Percentiles rank a stretch among this genome's conserved stretches.
These are phyloP conservation scores for Saturnia pavonia DNA, from an alignment of 2,888 invertebrate species.

Conservation along the genomic window DNA sequence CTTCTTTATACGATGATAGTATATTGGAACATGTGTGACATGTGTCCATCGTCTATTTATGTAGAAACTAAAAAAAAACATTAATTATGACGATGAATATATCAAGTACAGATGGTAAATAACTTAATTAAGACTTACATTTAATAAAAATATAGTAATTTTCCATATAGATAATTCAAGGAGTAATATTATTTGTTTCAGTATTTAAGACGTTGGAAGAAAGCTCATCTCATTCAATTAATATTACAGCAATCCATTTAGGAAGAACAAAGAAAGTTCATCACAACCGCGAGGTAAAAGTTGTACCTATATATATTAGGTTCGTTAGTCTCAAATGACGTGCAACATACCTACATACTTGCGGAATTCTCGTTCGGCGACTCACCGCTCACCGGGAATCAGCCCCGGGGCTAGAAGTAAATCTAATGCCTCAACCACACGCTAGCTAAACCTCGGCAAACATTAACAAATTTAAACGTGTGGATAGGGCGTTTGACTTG, in stretches of 20 bases:
- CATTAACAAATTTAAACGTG: too few species aligned
- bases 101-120: too few species aligned
- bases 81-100: too few species aligned
- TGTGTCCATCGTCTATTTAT: neutral
- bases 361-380: slow-evolving; percentile 13
- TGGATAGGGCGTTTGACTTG: too few species aligned
- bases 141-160: too few species aligned
- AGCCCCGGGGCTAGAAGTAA: neutral
- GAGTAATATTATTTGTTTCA: neutral
- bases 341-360: slow-evolving; percentile 7
- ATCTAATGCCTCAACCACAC: neutral
- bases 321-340: slow-evolving; percentile 11
- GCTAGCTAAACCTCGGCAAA: too few species aligned
- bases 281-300: neutral
- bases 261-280: slow-evolving; percentile 7
- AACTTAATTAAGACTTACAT: too few species aligned
- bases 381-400: slow-evolving; percentile 3
- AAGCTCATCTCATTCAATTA: neutral
- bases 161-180: too few species aligned
- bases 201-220: neutral
- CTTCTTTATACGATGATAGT: neutral
- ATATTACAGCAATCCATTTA: neutral
- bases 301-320: slow-evolving; percentile 2
- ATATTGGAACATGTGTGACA: too few species aligned
- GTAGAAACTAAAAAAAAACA: neutral